Conservation (phyloP, 1,140 invertebrate genomes). For the Neomicropteryx cornuta region DNA sequence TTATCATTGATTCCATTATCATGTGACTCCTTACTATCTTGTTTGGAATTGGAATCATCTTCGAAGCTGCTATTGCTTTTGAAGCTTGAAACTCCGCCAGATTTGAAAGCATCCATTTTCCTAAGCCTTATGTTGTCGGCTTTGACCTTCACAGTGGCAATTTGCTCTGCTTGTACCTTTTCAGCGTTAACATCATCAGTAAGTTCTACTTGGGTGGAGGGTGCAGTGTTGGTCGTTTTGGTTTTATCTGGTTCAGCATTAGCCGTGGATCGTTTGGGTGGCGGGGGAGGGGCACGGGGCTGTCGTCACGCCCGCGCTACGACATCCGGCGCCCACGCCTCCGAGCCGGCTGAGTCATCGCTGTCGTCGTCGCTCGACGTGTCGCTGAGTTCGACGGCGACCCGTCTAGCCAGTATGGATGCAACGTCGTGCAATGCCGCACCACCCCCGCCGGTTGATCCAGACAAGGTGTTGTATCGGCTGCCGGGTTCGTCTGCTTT, state of each 20-base stretch:
- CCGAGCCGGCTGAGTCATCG: slow-evolving; percentile 39
- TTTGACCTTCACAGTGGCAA: no score
- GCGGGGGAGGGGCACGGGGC: slow-evolving; percentile 9
- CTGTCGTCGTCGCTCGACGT: slow-evolving; percentile 66
- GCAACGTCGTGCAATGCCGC: slow-evolving; percentile 86
- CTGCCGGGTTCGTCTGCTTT: slow-evolving; percentile 41
- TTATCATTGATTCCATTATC: no score
- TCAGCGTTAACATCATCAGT: slow-evolving; percentile 9
- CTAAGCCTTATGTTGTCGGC: no score
- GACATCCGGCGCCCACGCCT: slow-evolving; percentile 41
- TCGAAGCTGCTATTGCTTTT: no score
- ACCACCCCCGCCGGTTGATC: slow-evolving; percentile 25
- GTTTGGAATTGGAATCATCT: no score
- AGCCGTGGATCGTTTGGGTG: background rate
- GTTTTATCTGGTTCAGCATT: background rate
- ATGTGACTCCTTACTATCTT: no score
- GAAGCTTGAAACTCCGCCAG: no score
- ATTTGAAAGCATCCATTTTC: no score
- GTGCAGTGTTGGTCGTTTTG: slow-evolving; percentile 7
- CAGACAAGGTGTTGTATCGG: slow-evolving; percentile 31
- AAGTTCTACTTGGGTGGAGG: slow-evolving; percentile 11
- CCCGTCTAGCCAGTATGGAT: slow-evolving; percentile 84
- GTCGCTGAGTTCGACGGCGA: slow-evolving; percentile 91
- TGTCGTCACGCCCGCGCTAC: slow-evolving; percentile 24
- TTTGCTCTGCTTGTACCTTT: slow-evolving; percentile 1